Base-by-base conservation (phyloP, 2,113 vertebrate genomes). In the Pardalotus punctatus region DNA sequence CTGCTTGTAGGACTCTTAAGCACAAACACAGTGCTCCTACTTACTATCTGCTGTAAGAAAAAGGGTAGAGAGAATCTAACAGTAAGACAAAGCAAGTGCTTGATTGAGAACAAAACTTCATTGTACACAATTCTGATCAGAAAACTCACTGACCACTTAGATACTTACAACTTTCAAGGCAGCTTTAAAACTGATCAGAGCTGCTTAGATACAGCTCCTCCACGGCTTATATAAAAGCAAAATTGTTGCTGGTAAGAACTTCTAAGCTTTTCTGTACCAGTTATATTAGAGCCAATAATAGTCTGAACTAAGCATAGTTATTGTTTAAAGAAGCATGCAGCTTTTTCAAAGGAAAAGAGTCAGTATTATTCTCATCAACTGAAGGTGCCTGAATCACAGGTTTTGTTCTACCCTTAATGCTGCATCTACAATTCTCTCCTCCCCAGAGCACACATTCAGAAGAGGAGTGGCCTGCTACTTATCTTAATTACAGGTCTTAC, bases 401-500 rank as follows among this genome's bases (percentile, higher is more conserved):
- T 86, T 95, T 96, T 95, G 74, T 94, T 92, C 88, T 70, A 47
- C 12, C 45, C 65, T 71, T 57, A 87, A 79, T 28, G 61, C 36
- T 5, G 50, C 66, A 54, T 53, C 76, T 74, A 29, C 67, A 93
- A 81, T 60, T 56, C 51, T 70, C 84, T 72, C 43, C 82, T 93
- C 71, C 36, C 15, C 67, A 81, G 48, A 95, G 64, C 16, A 48
- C 1, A 4, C 69, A 93, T 79, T 95, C 80, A 92, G 80, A 72
- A 88, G 77, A 93, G 80, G 76, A 93, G 86, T 33, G 85, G 60
- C 35, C 76, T 67, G 51, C 56, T 92, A 92, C 77, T 93, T 93
- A 94, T 84, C 93, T 90, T 96, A 94, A 95, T 92, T 96, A 94
- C 69, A 88, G 86, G 82, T 81, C 80, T 88, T 60, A 40, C 88